Evolutionary conservation across 2,113 vertebrate species (phyloP), one percentile per base, ranked within the genome.

Genomic region (Phrynosoma platyrhinos): DNA sequence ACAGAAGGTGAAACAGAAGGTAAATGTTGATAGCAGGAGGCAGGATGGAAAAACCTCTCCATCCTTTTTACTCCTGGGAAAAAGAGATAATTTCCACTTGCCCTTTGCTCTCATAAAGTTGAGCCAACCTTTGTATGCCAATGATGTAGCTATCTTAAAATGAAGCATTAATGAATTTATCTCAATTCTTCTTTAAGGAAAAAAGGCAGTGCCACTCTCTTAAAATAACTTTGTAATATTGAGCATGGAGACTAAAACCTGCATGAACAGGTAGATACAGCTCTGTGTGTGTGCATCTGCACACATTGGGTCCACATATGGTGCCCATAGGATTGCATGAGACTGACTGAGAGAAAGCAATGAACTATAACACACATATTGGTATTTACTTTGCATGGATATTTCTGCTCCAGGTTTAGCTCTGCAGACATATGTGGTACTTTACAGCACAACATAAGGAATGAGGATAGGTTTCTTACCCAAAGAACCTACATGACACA

Each of bases 1-100:
- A 53, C 69, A 74, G 47, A 52, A 84, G 82, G 47, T 84, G 68
- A 84, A 58, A 72, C 82, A 83, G 68, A 74, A 72, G 52, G 82
- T 84, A 74, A 74, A 84, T 42, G 9, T 20, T 72, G 68, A 84
- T 74, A 81, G 64, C 42, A 72, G 66, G n/a, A 5, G 36, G 64
- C 42, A 72, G 40, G n/a, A 1, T 55, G 68, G 58, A 53, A 68
- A 74, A 84, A 72, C 42, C 18, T 72, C 82, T 12, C 18, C 71
- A 53, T 36, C 69, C 64, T 9, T 55, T 69, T 21, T 55, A 32
- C 82, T 72, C 12, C 47, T 72, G 69, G 52, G 82, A n/a, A 21
- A 55, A 53, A 55, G 18, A 55, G 82, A 55, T 84, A 74, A 84
- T 84, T 84, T 74, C 30, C 20, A 47, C 27, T 23, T 71, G 82